Evolutionary conservation across 2,113 vertebrate species (phyloP), one percentile per base, ranked within the genome.

Genomic region (Ceyx margarethae): DNA sequence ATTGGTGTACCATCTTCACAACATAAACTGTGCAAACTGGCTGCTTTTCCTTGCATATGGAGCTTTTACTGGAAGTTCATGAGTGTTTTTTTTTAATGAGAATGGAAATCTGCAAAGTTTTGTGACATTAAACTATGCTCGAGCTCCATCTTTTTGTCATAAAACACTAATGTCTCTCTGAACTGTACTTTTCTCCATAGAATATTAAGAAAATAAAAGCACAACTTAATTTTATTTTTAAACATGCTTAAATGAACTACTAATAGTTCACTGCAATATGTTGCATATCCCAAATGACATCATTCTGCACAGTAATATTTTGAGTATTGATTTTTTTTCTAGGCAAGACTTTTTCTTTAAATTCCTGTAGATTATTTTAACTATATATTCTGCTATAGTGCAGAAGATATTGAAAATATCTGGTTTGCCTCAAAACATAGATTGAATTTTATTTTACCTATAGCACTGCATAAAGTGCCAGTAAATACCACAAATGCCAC

Each of bases 51-150:
- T 76, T 95, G 33, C 48, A 14, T 43, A 43, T 86, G 53, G 66
- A 87, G 8, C 37, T 94, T 94, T 96, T 95, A 77, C 91, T 89
- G 90, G 82, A 92, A 65, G 31, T 54, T 90, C 53, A 73, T 51
- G 40, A 68, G 83, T 71, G 87, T 60, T 23, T 95, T 87, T 93
- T 84, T 95, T 87, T 93, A 82, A 87, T 75, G 62, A 58, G 46
- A 46, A 68, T 12, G 33, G 72, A 81, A 64, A 79, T 92, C 56
- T 89, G 45, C 31, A 40, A 78, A 72, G 25, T 72, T 78, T 78
- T 80, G 80, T n/a, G 43, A 26, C 37, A 8, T 72, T 67, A 80
- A 95, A 71, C 29, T 42, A 51, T 26, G 29, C 56, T 84, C 8
- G 14, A 73, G 33, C 28, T 73, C 12, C 43, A 60, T 75, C 46